phyloP scores from a whole-genome alignment of 2,797 vertebrate species.

The Pelochelys cantorii region DNA sequence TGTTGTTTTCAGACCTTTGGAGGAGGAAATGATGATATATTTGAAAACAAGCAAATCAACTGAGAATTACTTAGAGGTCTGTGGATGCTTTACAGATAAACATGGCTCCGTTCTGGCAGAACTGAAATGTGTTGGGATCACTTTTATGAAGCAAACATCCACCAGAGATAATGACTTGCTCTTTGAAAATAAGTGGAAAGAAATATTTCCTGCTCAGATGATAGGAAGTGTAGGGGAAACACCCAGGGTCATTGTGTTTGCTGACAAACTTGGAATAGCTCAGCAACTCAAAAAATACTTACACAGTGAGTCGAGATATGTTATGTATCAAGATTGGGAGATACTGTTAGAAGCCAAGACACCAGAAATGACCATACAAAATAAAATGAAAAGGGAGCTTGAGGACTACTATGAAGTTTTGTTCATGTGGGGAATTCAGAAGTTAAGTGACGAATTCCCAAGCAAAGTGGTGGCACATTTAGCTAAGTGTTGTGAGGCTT shows the following conservation, averaged over 20 bases:
- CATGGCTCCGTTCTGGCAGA: conserved; percentile 84
- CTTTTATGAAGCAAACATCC: conserved; percentile 76
- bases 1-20: conserved; percentile 80
- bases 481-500: conserved; percentile 85
- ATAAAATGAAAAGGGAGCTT: conserved; percentile 62
- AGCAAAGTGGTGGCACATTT: conserved; percentile 73
- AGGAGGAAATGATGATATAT: conserved; percentile 89
- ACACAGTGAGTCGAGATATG: conserved; percentile 69
- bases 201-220: conserved; percentile 34
- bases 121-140: conserved; percentile 83
- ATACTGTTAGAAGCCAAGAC: conserved; percentile 43
- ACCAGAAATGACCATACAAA: not conserved
- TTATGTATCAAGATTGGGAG: conserved; percentile 66
- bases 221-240: not conserved
- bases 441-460: conserved; percentile 79
- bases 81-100: conserved; percentile 87
- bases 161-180: conserved; percentile 78
- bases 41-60: conserved; percentile 80
- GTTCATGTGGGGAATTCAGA: conserved; percentile 86
- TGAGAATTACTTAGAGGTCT: conserved; percentile 85
- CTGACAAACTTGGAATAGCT: conserved; percentile 85
- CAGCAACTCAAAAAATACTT: conserved; percentile 80
- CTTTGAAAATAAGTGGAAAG: conserved; percentile 83
- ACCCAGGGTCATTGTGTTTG: conserved; percentile 85
- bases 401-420: conserved; percentile 79